A percentile compares a stretch with the other conserved stretches of the same genome.
Conservation (phyloP, 2,113 vertebrate genomes). For the Notarius lentiginosus region DNA sequence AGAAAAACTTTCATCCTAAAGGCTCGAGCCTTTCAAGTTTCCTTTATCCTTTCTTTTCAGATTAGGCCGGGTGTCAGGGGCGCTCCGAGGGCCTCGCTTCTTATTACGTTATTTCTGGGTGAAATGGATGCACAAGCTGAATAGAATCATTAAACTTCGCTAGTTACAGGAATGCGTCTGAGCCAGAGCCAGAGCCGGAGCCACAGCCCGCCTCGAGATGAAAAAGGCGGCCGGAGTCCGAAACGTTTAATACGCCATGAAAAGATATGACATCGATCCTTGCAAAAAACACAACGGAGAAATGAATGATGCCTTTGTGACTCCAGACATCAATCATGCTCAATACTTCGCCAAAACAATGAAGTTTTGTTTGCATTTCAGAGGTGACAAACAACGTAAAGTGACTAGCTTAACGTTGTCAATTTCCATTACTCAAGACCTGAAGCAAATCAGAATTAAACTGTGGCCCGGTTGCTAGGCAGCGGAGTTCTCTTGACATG, state of each 20-base stretch:
- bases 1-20: conserved; percentile 68
- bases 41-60: conserved; percentile 70
- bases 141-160: conserved; percentile 85
- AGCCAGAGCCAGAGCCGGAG: conserved; percentile 57
- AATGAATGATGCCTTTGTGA: conserved; percentile 98
- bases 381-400: conserved; percentile 96
- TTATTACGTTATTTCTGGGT: conserved; percentile 90
- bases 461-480: conserved; percentile 98
- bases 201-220: conserved; percentile 76
- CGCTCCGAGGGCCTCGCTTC: conserved; percentile 74
- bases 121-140: conserved; percentile 77
- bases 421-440: conserved; percentile 98
- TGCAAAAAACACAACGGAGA: conserved; percentile 86
- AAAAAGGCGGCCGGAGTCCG: conserved; percentile 81
- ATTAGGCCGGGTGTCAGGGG: conserved; percentile 74
- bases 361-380: conserved; percentile 98
- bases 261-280: conserved; percentile 98
- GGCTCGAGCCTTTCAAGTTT: conserved; percentile 68
- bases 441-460: conserved; percentile 98
- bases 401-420: conserved; percentile 97
- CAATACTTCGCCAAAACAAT: conserved; percentile 89
- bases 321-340: conserved; percentile 88
- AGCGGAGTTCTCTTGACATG: conserved; percentile 99
- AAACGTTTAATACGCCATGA: conserved; percentile 93
- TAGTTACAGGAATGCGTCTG: conserved; percentile 74